Base-by-base conservation (phyloP, 2,113 vertebrate species). In the Mola mola region DNA sequence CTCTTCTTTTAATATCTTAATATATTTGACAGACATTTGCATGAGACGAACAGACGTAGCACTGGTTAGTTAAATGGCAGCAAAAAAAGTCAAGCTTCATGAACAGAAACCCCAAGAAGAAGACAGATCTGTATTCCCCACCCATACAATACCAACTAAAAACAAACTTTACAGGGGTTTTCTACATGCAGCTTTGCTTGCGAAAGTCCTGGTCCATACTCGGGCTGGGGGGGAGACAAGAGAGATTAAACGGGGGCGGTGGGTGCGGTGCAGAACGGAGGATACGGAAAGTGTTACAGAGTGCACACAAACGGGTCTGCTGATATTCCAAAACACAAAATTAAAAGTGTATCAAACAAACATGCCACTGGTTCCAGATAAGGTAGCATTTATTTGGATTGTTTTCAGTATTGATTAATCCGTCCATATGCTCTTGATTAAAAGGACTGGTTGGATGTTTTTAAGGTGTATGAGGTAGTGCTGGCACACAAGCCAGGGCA, bases 221-320 rank as follows among this genome's bases (percentile, higher is more conserved):
- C 55, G 55, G 13, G 55, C 55, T 58, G 28, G 20, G 15, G 55
- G 55, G 16, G 26, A 43, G 19, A 43, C 10, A 56, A n/a, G 13
- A 52, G 15, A 52, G 49, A 37, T 10, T 21, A 36, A 16, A 58
- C 8, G 28, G 40, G 21, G 28, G 15, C 8, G 28, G 26, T 25
- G 37, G 15, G n/a, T 5, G 6, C 24, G 22, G 29, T 8, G n/a
- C n/a, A n/a, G n/a, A n/a, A n/a, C n/a, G n/a, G n/a, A n/a, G n/a
- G n/a, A n/a, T n/a, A n/a, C n/a, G n/a, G n/a, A n/a, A n/a, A n/a
- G n/a, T n/a, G n/a, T n/a, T n/a, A n/a, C n/a, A n/a, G n/a, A n/a
- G n/a, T n/a, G n/a, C n/a, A n/a, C n/a, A n/a, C n/a, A n/a, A n/a
- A n/a, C n/a, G n/a, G n/a, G n/a, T n/a, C n/a, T n/a, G n/a, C n/a